Evolutionary conservation across 2,888 invertebrate species (phyloP).

Genomic region (Hyposoter didymator): DNA sequence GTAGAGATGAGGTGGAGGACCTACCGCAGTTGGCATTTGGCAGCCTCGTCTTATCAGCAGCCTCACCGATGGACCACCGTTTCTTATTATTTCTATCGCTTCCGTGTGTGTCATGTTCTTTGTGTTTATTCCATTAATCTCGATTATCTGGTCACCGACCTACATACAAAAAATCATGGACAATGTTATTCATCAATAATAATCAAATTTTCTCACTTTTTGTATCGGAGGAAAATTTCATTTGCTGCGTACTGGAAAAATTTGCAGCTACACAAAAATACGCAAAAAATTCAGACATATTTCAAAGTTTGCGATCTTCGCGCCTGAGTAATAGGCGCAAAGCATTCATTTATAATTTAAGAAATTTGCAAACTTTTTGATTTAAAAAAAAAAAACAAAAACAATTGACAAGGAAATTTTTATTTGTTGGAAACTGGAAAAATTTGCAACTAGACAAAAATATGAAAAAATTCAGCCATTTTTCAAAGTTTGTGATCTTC

Average conservation of each 20-base stretch:
- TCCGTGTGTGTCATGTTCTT: constrained; percentile 91
- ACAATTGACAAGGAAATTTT: too few species aligned
- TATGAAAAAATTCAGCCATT: neutral
- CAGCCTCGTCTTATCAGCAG: constrained; percentile 85
- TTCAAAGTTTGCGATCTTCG: neutral
- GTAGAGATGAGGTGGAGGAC: constrained; percentile 83
- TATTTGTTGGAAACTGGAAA: too few species aligned
- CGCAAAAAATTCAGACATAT: neutral
- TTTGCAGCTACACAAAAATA: neutral
- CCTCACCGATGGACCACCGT: constrained; percentile 87
- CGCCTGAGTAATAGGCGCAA: neutral
- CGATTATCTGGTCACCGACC: constrained; percentile 89
- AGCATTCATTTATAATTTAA: neutral
- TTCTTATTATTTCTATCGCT: constrained; percentile 90
- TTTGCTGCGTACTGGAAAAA: neutral
- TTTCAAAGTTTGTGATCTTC: neutral
- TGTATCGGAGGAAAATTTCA: neutral
- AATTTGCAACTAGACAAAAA: neutral
- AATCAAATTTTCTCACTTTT: neutral
- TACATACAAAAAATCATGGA: constrained; percentile 78
- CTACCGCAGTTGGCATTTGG: constrained; percentile 84
- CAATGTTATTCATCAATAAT: neutral
- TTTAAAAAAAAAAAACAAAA: neutral
- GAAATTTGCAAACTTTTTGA: neutral
- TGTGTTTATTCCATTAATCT: constrained; percentile 89